Base-by-base conservation (phyloP, 2,113 vertebrate genomes). In the Podocnemis expansa region DNA sequence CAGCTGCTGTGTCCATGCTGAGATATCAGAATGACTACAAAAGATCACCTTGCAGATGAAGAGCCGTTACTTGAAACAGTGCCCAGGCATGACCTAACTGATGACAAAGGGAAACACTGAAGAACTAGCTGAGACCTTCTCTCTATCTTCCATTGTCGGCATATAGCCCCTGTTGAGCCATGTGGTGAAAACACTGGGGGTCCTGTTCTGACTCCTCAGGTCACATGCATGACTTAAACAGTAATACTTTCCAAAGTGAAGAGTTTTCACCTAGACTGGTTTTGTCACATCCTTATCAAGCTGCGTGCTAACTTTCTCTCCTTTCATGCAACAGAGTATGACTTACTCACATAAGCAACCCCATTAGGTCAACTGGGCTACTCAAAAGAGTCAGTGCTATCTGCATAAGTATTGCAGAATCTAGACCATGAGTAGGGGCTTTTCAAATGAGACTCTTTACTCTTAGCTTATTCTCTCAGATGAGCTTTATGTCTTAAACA, bases 401-500 rank as follows among this genome's bases (percentile, higher is more conserved):
- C 70, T 89, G 56, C 63, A 90, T 87, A 85, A 25, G 3, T 73
- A 95, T 56, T 82, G 90, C 89, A 92, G 85, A 94, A 96, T 93
- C 82, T 89, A 12, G 67, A 94, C 90, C 89, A 93, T 29, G 47
- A 96, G 89, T 79, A 94, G 76, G 52, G 27, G 22, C 21, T 83
- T 96, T 95, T 89, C 92, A 51, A 93, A 92, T 96, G 82, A 82
- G 87, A 88, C 84, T 1, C 19, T 96, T 90, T 96, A 52, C 52
- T 80, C 95, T 96, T 95, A 49, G 67, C 95, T 89, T 95, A 96
- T 82, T 91, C 56, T 3, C 60, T 87, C 94, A 94, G 87, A 89
- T 96, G 94, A 93, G 85, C 89, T 96, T 95, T 94, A 94, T 93
- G 88, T 93, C 94, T 89, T 97, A 97, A 97, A 93, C 93, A 78